Evolutionary conservation across 2,113 vertebrate genomes (phyloP).

Genomic region (Anoplopoma fimbria): DNA sequence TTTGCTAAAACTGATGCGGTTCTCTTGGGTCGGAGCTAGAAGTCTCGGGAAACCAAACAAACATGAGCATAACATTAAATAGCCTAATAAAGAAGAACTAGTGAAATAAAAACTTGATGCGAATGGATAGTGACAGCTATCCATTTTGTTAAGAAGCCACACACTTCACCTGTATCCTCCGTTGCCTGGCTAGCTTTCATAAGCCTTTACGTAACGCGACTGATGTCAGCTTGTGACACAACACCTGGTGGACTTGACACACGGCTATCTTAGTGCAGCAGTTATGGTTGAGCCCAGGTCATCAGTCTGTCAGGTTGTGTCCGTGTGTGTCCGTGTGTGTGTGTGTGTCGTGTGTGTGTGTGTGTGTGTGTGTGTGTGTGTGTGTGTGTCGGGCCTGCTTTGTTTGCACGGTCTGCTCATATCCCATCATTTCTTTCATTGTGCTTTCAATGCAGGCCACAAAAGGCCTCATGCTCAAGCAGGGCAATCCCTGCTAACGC

Average conservation of each 20-base stretch:
- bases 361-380: neutral
- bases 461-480: neutral
- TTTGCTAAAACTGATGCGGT: constrained; percentile 16
- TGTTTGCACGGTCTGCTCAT: constrained; percentile 24
- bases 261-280: constrained; percentile 17
- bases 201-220: constrained; percentile 62
- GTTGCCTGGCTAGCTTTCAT: constrained; percentile 45
- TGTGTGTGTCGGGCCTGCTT: neutral
- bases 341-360: neutral
- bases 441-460: neutral
- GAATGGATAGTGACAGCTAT: constrained; percentile 1
- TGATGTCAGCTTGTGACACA: constrained; percentile 55
- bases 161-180: constrained; percentile 48
- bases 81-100: neutral
- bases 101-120: constrained; percentile 4
- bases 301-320: neutral
- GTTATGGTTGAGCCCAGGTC: constrained; percentile 19
- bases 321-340: neutral
- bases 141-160: constrained; percentile 18
- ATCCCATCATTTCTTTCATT: constrained; percentile 13
- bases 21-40: constrained; percentile 31
- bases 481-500: neutral
- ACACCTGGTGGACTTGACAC: constrained; percentile 43
- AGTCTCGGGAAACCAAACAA: constrained; percentile 20
- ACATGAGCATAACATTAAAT: constrained; percentile 14